Percentiles rank a stretch among this genome's conserved stretches.
Conservation (phyloP, 2,113 vertebrate species). For the Chaetorhynchus papuensis region DNA sequence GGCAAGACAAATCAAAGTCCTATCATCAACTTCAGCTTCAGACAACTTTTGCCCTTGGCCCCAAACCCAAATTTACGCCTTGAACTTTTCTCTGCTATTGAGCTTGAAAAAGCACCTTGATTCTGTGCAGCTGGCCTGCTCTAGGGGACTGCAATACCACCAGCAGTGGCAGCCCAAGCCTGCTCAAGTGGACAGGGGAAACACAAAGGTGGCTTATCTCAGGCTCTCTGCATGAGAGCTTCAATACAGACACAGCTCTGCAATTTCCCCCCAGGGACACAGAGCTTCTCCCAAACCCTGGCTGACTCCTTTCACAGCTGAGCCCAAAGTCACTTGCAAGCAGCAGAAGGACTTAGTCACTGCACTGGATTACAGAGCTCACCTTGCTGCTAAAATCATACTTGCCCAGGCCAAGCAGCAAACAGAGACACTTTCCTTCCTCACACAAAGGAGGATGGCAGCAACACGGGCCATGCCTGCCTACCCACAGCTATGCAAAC, state of each 20-base stretch:
- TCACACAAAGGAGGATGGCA: fast-evolving
- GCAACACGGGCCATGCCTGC: fast-evolving
- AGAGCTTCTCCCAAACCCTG: background rate
- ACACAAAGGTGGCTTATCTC: background rate
- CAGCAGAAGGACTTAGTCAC: background rate
- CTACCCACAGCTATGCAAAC: background rate
- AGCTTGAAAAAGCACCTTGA: background rate
- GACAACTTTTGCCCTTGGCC: background rate
- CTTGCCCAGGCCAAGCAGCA: background rate
- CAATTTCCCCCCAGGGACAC: background rate
- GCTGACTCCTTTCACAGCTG: fast-evolving
- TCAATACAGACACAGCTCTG: background rate
- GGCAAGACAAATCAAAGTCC: background rate
- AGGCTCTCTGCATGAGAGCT: background rate
- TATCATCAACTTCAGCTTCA: background rate
- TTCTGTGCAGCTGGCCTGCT: background rate
- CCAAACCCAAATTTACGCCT: fast-evolving
- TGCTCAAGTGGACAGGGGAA: background rate
- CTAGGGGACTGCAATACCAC: background rate
- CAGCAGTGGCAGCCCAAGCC: background rate
- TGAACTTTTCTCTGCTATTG: background rate
- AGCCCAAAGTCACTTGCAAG: background rate
- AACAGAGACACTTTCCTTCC: background rate
- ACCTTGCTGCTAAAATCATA: fast-evolving
- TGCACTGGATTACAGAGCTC: background rate